Evolutionary conservation across 1,140 invertebrate species (phyloP).

Genomic region (Onthophagus taurus): DNA sequence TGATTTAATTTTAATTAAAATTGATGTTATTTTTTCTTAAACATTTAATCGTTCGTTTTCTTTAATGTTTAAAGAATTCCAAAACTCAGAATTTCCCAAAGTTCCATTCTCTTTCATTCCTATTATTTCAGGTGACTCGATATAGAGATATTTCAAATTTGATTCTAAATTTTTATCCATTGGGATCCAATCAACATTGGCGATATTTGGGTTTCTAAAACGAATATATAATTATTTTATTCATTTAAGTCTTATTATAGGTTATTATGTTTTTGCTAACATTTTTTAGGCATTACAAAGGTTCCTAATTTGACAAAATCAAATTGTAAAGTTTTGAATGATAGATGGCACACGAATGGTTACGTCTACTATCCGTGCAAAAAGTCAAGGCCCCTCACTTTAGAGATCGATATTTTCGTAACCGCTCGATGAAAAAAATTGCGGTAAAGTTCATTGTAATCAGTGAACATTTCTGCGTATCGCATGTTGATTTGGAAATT

Average conservation of each 20-base stretch:
- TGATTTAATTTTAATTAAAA: neutral
- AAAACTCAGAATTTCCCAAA: conserved; percentile 22
- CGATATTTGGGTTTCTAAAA: conserved; percentile 12
- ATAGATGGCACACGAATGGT: too few relatives aligned
- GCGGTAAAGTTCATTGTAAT: too few relatives aligned
- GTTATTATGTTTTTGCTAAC: too few relatives aligned
- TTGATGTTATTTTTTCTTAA: conserved; percentile 21
- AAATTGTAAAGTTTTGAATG: too few relatives aligned
- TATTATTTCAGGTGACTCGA: conserved; percentile 14
- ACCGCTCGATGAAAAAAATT: too few relatives aligned
- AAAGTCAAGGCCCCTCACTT: too few relatives aligned
- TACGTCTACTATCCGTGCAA: too few relatives aligned
- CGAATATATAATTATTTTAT: neutral
- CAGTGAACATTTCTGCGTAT: too few relatives aligned
- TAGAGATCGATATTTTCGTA: too few relatives aligned
- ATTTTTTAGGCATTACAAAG: neutral
- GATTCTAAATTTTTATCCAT: conserved; percentile 14
- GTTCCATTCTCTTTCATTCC: conserved; percentile 12
- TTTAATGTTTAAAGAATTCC: conserved; percentile 20
- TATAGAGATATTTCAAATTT: conserved; percentile 18
- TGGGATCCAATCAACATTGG: conserved; percentile 17
- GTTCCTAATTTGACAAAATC: neutral
- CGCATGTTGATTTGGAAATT: too few relatives aligned
- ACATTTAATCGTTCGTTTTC: conserved; percentile 24
- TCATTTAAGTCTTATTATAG: neutral